Conservation (phyloP, 2,888 invertebrate species). For the Machimus rusticus region DNA sequence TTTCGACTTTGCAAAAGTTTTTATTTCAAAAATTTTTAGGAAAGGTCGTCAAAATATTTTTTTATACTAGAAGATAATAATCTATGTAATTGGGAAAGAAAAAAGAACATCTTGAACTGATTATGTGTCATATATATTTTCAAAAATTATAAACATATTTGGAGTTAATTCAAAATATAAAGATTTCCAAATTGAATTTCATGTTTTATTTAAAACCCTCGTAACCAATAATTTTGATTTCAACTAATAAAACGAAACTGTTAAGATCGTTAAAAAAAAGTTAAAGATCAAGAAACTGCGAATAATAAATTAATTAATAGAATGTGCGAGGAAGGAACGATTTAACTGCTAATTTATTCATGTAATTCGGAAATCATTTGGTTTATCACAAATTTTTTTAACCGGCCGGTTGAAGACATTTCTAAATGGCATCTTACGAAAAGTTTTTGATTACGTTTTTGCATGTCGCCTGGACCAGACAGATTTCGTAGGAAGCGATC, state of each 20-base stretch:
- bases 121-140: conserved; percentile 23
- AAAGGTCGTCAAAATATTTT: conserved; percentile 5
- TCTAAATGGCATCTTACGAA: not conserved
- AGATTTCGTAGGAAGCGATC: not conserved
- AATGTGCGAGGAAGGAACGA: not conserved
- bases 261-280: not conserved
- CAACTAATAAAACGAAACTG: not conserved
- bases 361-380: not conserved
- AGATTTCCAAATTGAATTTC: not conserved
- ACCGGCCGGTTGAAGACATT: not conserved
- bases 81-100: not conserved
- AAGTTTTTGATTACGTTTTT: not conserved
- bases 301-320: not conserved
- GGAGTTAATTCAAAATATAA: not conserved
- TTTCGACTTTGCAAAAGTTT: not conserved
- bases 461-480: not conserved
- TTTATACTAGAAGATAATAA: conserved; percentile 19
- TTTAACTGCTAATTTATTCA: not conserved
- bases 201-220: not conserved
- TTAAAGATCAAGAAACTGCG: not conserved
- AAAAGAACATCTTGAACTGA: not conserved
- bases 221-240: not conserved
- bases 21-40: not conserved
- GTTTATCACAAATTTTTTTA: not conserved
- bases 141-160: not conserved